Evolutionary conservation across 2,797 vertebrate genomes (phyloP).

Genomic region (Babyrousa celebensis): DNA sequence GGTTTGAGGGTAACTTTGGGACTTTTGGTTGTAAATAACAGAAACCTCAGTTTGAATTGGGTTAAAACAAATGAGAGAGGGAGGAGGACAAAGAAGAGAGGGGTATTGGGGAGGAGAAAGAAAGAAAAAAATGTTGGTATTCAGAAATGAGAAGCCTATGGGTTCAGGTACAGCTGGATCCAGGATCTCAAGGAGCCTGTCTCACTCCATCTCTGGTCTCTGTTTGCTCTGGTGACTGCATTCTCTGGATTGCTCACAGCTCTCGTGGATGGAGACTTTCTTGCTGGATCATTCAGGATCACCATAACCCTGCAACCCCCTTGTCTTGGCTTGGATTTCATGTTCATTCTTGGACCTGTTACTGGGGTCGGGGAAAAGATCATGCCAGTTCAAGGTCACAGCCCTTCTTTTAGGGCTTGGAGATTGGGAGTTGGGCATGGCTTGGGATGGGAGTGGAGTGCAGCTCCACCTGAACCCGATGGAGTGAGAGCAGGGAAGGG

Average conservation of each 20-base stretch:
- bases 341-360: no score
- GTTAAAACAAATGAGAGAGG: not conserved
- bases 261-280: not conserved
- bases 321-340: not conserved
- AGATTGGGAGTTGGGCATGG: not conserved
- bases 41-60: not conserved
- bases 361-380: fast-evolving
- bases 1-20: not conserved
- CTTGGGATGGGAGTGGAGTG: not conserved
- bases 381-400: not conserved
- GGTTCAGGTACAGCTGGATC: not conserved
- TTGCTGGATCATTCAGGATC: not conserved
- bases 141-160: not conserved
- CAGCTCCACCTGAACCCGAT: not conserved
- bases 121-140: not conserved
- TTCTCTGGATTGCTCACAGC: not conserved
- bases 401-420: not conserved
- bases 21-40: not conserved
- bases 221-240: no score
- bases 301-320: not conserved
- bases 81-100: not conserved
- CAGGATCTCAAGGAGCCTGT: not conserved
- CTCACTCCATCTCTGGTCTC: not conserved
- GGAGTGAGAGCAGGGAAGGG: not conserved
- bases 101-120: no score